phyloP scores from a whole-genome alignment of 1,140 invertebrate species.

The Bicyclus anynana region DNA sequence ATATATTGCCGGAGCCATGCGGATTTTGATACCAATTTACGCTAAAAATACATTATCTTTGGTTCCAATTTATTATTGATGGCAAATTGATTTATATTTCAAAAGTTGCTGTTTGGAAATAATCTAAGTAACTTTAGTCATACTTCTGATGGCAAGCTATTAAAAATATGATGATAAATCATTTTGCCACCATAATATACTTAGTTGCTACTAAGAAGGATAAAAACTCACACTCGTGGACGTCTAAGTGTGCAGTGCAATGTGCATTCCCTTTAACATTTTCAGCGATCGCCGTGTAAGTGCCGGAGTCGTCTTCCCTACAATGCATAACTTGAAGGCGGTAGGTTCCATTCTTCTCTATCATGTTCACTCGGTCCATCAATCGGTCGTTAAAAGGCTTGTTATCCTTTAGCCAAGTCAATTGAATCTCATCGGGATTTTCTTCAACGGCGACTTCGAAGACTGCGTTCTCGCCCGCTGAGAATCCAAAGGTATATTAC shows the following conservation, averaged over 20 bases:
- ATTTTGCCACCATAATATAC: neutral
- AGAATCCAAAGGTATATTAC: slow-evolving; percentile 52
- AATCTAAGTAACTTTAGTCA: no score
- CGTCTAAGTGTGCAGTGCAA: slow-evolving; percentile 90
- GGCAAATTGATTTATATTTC: neutral
- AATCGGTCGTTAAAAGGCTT: slow-evolving; percentile 86
- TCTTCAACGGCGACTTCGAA: slow-evolving; percentile 88
- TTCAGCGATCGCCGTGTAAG: slow-evolving; percentile 94
- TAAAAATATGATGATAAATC: slow-evolving; percentile 9
- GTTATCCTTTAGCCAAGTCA: slow-evolving; percentile 95
- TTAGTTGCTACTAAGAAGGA: slow-evolving; percentile 5
- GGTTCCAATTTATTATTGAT: slow-evolving; percentile 7
- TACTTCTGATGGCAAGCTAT: neutral
- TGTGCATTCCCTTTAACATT: slow-evolving; percentile 88
- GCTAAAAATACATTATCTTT: neutral
- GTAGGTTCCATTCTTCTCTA: slow-evolving; percentile 77
- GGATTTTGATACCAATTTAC: slow-evolving; percentile 9
- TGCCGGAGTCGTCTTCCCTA: slow-evolving; percentile 88
- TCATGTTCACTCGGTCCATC: slow-evolving; percentile 85
- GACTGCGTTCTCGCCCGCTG: slow-evolving; percentile 90
- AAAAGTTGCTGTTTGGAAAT: no score
- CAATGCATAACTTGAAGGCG: slow-evolving; percentile 89
- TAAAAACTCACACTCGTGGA: slow-evolving; percentile 86
- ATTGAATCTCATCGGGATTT: slow-evolving; percentile 70
- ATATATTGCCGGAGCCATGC: slow-evolving; percentile 53